Evolutionary conservation across 2,797 vertebrate species (phyloP).

Genomic region (Astyanax mexicanus): DNA sequence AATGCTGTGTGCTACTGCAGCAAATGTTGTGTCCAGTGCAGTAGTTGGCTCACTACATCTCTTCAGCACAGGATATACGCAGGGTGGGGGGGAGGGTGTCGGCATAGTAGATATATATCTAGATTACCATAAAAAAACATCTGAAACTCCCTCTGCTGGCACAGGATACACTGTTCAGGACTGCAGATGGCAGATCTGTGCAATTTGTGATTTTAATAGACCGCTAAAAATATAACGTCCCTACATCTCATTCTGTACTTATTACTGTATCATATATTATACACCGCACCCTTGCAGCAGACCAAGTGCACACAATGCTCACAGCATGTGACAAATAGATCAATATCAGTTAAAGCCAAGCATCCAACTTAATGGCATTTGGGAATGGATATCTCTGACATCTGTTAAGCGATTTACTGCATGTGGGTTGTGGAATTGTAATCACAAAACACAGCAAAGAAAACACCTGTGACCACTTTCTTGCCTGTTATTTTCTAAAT

Average conservation of each 20-base stretch:
- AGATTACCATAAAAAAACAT: slow-evolving; percentile 53
- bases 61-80: slow-evolving; percentile 39
- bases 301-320: neutral
- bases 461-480: neutral
- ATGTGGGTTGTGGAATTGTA: neutral
- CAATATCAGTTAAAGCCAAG: slow-evolving; percentile 32
- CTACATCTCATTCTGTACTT: neutral
- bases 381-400: neutral
- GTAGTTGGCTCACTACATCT: slow-evolving; percentile 51
- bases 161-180: slow-evolving; percentile 61
- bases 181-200: slow-evolving; percentile 31
- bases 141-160: slow-evolving; percentile 66
- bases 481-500: neutral
- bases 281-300: neutral
- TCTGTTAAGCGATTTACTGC: neutral
- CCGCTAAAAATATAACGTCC: slow-evolving; percentile 10
- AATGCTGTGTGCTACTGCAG: slow-evolving; percentile 52
- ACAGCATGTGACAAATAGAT: neutral
- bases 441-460: neutral
- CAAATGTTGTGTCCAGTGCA: slow-evolving; percentile 55
- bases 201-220: slow-evolving; percentile 44
- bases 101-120: slow-evolving; percentile 53
- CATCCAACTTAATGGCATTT: neutral
- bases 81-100: slow-evolving; percentile 54
- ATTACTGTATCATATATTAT: slow-evolving; percentile 7